Base-by-base conservation (phyloP, 2,797 vertebrate genomes). In the Lagodon rhomboides region DNA sequence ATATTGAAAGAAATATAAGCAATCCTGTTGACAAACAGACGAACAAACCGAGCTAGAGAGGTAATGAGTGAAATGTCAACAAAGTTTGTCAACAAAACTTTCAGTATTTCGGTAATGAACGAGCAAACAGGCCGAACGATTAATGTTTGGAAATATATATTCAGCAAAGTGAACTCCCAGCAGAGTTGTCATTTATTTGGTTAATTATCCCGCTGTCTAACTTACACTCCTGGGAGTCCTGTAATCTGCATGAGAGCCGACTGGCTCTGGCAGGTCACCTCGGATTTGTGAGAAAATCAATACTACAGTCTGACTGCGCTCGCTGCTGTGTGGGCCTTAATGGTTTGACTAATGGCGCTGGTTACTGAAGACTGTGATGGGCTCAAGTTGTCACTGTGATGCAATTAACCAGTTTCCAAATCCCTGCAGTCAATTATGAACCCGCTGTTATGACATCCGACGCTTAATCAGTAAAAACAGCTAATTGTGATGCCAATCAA, bases 241-340 rank as follows among this genome's bases (percentile, higher is more conserved):
- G 81, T 91, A 91, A 92, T 92, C 87, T 90, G 82, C 85, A 81
- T 79, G 79, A 85, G 81, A 87, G 84, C 85, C 3, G 68, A 87
- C 85, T 69, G 68, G 60, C 85, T 91, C 84, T 84, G 82, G 89
- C 89, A 91, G 92, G 92, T 94, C 88, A 90, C 88, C 83, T 86
- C 55, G 69, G 87, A 91, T 94, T 92, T 92, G 90, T 85, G 83
- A 87, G 80, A 72, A 91, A 92, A 94, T 94, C 92, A 89, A 94
- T 94, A 91, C 69, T 56, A 66, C 79, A 91, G 86, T 60, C 84
- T 60, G 73, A 75, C 78, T 76, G 70, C 75, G 84, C 78, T 79
- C 82, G 84, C 73, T 78, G 83, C 83, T 76, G 85, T 82, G 79
- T 88, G 85, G 81, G 73, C 77, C 72, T 70, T 78, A 90, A 82